Percentiles rank a stretch among this genome's conserved stretches.
Conservation (phyloP, 2,797 vertebrate species). For the Pangasius krempfi region DNA sequence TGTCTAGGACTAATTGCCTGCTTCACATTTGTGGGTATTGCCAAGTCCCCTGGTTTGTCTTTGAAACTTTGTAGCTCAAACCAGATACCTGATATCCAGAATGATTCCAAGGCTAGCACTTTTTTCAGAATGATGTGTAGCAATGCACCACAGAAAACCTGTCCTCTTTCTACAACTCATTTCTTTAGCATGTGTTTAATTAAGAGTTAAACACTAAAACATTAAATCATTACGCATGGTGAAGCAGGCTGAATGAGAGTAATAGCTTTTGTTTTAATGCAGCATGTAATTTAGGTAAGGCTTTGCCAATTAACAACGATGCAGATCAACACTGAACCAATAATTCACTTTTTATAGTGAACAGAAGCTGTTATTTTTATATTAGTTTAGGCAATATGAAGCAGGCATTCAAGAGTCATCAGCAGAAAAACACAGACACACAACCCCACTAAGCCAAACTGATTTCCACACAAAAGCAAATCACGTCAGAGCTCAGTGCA, state of each 20-base stretch:
- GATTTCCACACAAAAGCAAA: conserved; percentile 24
- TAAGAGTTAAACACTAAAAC: conserved; percentile 30
- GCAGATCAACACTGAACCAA: conserved; percentile 29
- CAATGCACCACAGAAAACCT: neutral
- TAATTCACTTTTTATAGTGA: conserved; percentile 44
- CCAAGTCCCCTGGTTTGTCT: neutral
- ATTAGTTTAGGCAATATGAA: conserved; percentile 36
- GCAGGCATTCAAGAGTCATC: conserved; percentile 38
- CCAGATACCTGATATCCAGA: neutral
- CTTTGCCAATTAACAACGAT: conserved; percentile 13
- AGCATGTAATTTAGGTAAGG: conserved; percentile 43
- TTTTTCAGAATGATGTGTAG: neutral
- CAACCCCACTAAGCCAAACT: conserved; percentile 10
- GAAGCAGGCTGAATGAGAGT: conserved; percentile 35
- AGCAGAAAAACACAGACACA: conserved; percentile 20
- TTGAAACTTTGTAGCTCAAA: neutral
- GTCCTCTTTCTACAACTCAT: neutral
- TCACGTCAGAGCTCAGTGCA: conserved; percentile 14
- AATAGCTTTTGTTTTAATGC: conserved; percentile 37
- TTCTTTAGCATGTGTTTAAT: neutral
- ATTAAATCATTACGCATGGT: conserved; percentile 35
- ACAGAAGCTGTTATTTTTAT: conserved; percentile 36
- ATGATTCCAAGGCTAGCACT: neutral
- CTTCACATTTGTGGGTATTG: neutral
- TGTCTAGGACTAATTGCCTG: neutral